Evolutionary conservation across 1,140 invertebrate genomes (phyloP), one percentile per base, ranked within the genome.

Genomic region (Drosophila gunungcola): DNA sequence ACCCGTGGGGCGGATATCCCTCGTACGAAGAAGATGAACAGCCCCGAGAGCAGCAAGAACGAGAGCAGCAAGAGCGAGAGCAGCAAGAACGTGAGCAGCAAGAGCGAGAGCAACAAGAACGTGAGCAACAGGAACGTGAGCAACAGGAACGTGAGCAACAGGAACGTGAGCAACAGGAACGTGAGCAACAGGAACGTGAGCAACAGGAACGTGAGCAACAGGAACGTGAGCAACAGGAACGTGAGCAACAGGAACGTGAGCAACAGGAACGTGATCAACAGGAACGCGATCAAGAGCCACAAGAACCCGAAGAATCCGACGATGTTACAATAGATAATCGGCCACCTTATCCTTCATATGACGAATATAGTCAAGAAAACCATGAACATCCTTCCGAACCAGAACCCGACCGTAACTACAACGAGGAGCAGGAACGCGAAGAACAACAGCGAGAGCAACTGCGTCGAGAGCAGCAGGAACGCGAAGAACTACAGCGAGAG

Each of bases 351-450:
- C 55, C 42, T 12, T 45, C 29, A 16, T 57, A 57, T 12, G 55
- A 57, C 12, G 25, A 56, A 4, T 43, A 43, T 41, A 10, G 10
- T 4, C 9, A 4, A 5, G 13, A 12, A 29, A 27, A 4, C 27
- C 41, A 56, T 2, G 41, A 25, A n/a, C 3, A 12, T 16, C 41
- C 29, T 7, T 11, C 39, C 10, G 54, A 32, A 2, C 12, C 32
- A 0, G 16, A 25, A 4, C 1, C 29, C 9, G 55, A 64, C 2
- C 38, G 39, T 2, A 54, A 64, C 7, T 62, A 46, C n/a, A 55
- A 64, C 34, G 80, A 75, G 7, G 63, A 54, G 25, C 36, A 51
- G 6, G 61, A 52, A 1, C 45, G 49, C 0, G 69, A 68, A 11
- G 42, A 64, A 21, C 53, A 65, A 10, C 57, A 21, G 2, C 25